Evolutionary conservation across 2,797 vertebrate genomes (phyloP).

Genomic region (Phyllotis vaccarum): DNA sequence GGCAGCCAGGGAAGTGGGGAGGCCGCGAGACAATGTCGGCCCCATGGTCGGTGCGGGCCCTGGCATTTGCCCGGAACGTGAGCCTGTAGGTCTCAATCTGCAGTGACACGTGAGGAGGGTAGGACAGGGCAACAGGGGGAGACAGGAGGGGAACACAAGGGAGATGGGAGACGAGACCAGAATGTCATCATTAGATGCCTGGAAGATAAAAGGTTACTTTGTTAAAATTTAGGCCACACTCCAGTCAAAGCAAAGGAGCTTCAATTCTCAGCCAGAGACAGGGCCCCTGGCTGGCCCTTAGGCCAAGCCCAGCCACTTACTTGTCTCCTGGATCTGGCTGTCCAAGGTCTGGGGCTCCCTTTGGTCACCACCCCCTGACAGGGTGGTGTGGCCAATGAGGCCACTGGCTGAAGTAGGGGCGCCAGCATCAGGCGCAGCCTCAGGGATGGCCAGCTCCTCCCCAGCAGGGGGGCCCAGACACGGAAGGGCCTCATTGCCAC

Average conservation of each 20-base stretch:
- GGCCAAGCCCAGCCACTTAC: conserved; percentile 90
- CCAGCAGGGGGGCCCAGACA: conserved; percentile 87
- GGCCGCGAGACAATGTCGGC: conserved; percentile 91
- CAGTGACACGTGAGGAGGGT: conserved; percentile 86
- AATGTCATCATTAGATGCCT: conserved; percentile 98
- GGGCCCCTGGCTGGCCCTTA: conserved; percentile 69
- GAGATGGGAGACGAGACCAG: conserved; percentile 93
- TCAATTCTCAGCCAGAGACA: conserved; percentile 67
- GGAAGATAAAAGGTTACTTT: conserved; percentile 96
- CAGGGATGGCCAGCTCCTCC: conserved; percentile 79
- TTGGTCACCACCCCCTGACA: conserved; percentile 89
- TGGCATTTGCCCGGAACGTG: conserved; percentile 95
- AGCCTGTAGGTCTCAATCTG: conserved; percentile 97
- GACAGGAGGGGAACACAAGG: conserved; percentile 83
- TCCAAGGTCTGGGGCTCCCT: conserved; percentile 94
- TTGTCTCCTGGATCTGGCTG: conserved; percentile 97
- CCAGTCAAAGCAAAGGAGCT: conserved; percentile 64
- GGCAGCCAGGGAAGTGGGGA: conserved; percentile 87
- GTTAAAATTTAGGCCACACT: conserved; percentile 82
- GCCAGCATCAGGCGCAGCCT: conserved; percentile 84
- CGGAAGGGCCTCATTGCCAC: conserved; percentile 88
- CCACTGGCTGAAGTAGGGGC: conserved; percentile 91
- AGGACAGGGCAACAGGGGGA: conserved; percentile 67
- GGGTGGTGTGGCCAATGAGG: conserved; percentile 89
- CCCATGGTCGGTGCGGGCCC: conserved; percentile 94